A percentile compares a stretch with the other conserved stretches of the same genome.
Conservation (phyloP, 2,113 vertebrate genomes). For the Tragelaphus imberbis region DNA sequence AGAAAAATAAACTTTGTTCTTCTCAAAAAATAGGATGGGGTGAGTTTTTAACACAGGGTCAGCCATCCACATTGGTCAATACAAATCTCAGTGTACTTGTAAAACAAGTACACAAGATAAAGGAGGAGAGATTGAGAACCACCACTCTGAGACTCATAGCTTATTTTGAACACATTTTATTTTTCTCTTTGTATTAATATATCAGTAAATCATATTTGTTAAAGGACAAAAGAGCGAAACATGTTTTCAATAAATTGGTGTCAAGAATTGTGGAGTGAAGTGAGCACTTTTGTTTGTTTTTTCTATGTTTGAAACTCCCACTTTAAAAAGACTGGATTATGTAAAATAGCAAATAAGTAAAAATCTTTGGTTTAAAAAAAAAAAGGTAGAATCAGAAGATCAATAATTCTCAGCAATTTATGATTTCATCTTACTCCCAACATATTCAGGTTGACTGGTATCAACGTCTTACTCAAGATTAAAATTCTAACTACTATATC, state of each 20-base stretch:
- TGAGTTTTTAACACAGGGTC: neutral
- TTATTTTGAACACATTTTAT: neutral
- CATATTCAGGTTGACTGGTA: neutral
- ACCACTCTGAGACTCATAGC: neutral
- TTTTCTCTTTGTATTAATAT: neutral
- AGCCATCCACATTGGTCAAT: neutral
- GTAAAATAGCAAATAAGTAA: conserved; percentile 5
- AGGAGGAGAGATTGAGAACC: neutral
- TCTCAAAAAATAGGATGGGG: neutral
- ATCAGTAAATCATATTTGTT: neutral
- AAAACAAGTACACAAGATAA: neutral
- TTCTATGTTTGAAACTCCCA: neutral
- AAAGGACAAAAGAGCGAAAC: neutral
- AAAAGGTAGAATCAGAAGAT: neutral
- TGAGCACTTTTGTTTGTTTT: neutral
- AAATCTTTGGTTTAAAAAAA: neutral
- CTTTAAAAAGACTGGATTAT: neutral
- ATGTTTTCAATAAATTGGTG: neutral
- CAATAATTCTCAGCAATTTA: neutral
- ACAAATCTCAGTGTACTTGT: neutral
- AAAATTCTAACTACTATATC: neutral
- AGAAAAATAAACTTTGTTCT: conserved; percentile 22
- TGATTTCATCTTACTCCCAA: neutral
- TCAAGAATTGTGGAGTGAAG: neutral
- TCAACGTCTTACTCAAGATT: neutral